phyloP scores from a whole-genome alignment of 2,113 vertebrate species.

The Ibidorhyncha struthersii region DNA sequence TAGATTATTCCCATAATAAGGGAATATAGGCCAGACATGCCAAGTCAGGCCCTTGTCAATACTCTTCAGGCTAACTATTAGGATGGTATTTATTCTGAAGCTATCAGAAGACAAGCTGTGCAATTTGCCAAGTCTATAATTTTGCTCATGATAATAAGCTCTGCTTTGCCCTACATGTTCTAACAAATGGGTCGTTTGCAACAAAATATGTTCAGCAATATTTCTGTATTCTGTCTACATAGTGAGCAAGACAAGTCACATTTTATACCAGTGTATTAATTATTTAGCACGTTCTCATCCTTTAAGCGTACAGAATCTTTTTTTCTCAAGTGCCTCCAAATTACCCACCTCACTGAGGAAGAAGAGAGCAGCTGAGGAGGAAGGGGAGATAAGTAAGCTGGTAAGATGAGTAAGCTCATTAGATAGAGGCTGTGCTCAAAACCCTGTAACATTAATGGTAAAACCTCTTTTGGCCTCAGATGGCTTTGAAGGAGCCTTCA shows the following conservation, averaged over 20 bases:
- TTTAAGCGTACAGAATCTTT: background rate
- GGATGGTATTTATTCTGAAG: background rate
- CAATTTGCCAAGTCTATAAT: background rate
- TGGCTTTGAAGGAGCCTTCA: background rate
- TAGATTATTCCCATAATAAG: background rate
- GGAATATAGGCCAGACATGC: background rate
- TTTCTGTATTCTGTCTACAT: background rate
- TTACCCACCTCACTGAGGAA: background rate
- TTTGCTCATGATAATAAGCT: constrained; percentile 4
- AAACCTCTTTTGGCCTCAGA: background rate
- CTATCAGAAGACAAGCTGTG: background rate
- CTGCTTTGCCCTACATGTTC: background rate
- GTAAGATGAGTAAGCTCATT: background rate
- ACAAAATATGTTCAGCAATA: background rate
- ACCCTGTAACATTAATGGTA: background rate
- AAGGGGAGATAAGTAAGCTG: background rate
- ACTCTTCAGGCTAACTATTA: background rate
- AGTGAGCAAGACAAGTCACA: background rate
- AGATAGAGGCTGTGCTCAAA: background rate
- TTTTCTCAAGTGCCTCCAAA: background rate
- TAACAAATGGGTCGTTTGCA: background rate
- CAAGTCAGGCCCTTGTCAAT: background rate
- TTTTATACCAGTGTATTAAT: background rate
- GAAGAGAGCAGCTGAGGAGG: background rate
- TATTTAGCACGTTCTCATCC: background rate